A percentile compares a stretch with the other conserved stretches of the same genome.
Conservation (phyloP, 2,797 vertebrate species). For the Microctenopoma steveboyesi region DNA sequence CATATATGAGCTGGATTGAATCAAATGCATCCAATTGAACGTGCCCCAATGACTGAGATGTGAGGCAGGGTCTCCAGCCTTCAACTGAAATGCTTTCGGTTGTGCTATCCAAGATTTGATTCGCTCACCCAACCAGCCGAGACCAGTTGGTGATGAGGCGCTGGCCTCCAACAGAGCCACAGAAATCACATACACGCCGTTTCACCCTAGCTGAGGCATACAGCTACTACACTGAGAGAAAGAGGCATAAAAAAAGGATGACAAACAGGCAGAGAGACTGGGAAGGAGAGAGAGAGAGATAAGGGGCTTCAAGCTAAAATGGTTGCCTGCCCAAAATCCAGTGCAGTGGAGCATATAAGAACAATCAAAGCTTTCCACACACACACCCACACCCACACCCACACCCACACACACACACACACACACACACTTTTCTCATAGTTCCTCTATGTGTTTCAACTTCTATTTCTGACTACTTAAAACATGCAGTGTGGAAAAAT, state of each 20-base stretch:
- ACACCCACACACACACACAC: neutral
- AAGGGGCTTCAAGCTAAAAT: conserved; percentile 61
- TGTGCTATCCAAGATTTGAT: conserved; percentile 71
- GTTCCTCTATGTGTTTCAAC: conserved; percentile 11
- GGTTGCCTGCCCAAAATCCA: conserved; percentile 69
- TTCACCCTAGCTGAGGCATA: conserved; percentile 71
- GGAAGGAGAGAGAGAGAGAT: conserved; percentile 32
- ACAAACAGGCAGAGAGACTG: conserved; percentile 47
- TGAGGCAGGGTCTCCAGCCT: conserved; percentile 60
- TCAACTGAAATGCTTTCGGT: conserved; percentile 71
- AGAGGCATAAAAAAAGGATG: conserved; percentile 28
- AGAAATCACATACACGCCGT: conserved; percentile 76
- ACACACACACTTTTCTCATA: conserved; percentile 35
- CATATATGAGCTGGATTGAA: conserved; percentile 64
- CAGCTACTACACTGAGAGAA: conserved; percentile 44
- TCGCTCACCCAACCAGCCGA: conserved; percentile 73
- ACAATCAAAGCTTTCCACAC: conserved; percentile 70
- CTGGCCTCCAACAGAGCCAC: conserved; percentile 74
- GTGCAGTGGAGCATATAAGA: conserved; percentile 71
- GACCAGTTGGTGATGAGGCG: conserved; percentile 78
- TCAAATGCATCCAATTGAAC: conserved; percentile 69
- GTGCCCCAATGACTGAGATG: conserved; percentile 56
- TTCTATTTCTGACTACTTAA: conserved; percentile 15
- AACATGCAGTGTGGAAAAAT: conserved; percentile 1
- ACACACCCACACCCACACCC: conserved; percentile 18